Conservation (phyloP, 2,113 vertebrate genomes). For the Sinocyclocheilus rhinocerous region DNA sequence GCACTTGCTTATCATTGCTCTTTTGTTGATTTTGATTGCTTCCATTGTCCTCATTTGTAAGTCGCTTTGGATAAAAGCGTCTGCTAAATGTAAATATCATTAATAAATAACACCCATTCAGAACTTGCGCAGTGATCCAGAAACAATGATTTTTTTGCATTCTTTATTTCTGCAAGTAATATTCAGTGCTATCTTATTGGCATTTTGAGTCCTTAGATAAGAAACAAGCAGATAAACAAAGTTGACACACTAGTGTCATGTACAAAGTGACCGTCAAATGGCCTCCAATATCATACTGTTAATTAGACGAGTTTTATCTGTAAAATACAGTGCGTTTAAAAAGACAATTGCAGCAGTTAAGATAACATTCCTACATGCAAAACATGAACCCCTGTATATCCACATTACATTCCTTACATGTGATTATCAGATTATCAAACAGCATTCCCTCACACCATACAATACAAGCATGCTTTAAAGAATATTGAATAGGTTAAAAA, state of each 20-base stretch:
- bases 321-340: conserved; percentile 62
- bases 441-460: conserved; percentile 51
- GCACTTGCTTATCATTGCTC: too few relatives aligned
- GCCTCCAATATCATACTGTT: conserved; percentile 44
- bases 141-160: not conserved
- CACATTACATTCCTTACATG: conserved; percentile 48
- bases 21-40: too few relatives aligned
- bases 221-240: conserved; percentile 58
- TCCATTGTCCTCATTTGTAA: too few relatives aligned
- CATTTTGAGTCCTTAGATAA: conserved; percentile 42
- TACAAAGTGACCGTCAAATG: conserved; percentile 47
- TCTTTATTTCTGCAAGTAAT: conserved; percentile 55
- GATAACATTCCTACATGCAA: conserved; percentile 65
- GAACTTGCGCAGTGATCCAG: not conserved
- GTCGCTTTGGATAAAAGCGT: too few relatives aligned
- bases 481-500: conserved; percentile 45
- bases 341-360: conserved; percentile 57
- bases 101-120: not conserved
- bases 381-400: conserved; percentile 47
- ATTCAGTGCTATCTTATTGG: conserved; percentile 17
- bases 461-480: conserved; percentile 61
- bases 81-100: too few relatives aligned
- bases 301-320: conserved; percentile 51
- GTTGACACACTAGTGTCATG: conserved; percentile 37
- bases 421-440: conserved; percentile 41